These are phyloP conservation scores for Cosmorhoe ocellata DNA, from an alignment of 2,888 invertebrate species.

Conservation along the genomic window DNA sequence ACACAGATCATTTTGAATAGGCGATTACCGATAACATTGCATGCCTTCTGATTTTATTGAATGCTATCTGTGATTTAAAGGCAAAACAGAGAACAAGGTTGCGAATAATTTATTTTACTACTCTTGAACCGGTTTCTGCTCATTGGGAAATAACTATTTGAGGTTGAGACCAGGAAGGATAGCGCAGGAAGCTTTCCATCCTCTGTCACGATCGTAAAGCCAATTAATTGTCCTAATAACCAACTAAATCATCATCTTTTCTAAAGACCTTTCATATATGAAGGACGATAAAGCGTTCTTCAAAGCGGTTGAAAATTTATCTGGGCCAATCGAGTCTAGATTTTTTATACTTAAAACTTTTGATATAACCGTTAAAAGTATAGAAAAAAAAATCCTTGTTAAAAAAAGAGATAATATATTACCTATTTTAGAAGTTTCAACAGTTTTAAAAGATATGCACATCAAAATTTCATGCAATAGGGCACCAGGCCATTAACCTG, in stretches of 20 bases:
- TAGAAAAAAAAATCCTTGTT: no score
- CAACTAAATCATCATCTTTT: constrained; percentile 1
- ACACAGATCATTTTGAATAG: constrained; percentile 21
- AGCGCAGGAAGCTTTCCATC: constrained; percentile 12
- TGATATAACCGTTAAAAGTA: no score
- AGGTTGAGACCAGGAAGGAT: constrained; percentile 18
- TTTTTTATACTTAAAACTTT: no score
- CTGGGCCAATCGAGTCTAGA: no score
- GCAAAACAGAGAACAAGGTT: constrained; percentile 27
- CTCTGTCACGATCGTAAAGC: constrained; percentile 3
- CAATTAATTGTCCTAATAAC: constrained; percentile 9
- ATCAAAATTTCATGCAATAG: no score
- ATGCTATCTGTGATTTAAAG: constrained; percentile 26
- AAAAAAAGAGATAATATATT: no score
- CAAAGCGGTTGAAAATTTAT: no score
- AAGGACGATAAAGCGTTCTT: no score
- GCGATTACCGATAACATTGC: constrained; percentile 26
- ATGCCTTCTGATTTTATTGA: constrained; percentile 25
- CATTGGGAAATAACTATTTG: constrained; percentile 18
- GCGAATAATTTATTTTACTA: constrained; percentile 27
- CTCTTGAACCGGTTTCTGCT: constrained; percentile 22
- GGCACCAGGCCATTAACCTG: no score
- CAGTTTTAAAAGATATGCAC: no score
- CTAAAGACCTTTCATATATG: no score
- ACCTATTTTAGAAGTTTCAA: no score